Percentiles rank a stretch among this genome's conserved stretches.
phyloP scores from a whole-genome alignment of 1,140 invertebrate genomes.

The Drosophila setifemur region DNA sequence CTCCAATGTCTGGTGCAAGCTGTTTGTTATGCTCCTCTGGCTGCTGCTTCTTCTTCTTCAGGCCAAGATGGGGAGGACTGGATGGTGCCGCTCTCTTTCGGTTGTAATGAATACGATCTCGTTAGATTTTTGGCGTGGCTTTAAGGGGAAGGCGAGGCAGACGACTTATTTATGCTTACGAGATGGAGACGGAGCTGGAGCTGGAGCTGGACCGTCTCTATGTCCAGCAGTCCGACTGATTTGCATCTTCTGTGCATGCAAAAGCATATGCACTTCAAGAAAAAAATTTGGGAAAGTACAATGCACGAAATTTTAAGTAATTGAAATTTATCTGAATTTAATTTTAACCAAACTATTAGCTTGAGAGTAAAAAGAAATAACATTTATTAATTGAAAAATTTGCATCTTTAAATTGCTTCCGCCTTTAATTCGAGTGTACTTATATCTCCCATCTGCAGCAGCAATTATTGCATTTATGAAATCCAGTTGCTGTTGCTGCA shows the following conservation, averaged over 20 bases:
- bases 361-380: no score
- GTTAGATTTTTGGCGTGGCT: slow-evolving; percentile 46
- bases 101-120: slow-evolving; percentile 66
- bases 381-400: no score
- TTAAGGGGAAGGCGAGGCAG: slow-evolving; percentile 16
- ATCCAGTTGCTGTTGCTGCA: slow-evolving; percentile 33
- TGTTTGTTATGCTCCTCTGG: slow-evolving; percentile 63
- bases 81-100: slow-evolving; percentile 1
- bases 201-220: slow-evolving; percentile 37
- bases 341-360: no score
- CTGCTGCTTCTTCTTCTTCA: slow-evolving; percentile 1
- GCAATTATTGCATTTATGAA: slow-evolving; percentile 78
- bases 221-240: slow-evolving; percentile 66
- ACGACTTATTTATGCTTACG: slow-evolving; percentile 74
- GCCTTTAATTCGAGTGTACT: slow-evolving; percentile 38
- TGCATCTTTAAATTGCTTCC: slow-evolving; percentile 77
- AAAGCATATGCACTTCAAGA: slow-evolving; percentile 27
- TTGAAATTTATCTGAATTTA: no score
- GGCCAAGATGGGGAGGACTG: slow-evolving; percentile 11
- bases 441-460: slow-evolving; percentile 7
- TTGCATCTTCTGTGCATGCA: slow-evolving; percentile 73
- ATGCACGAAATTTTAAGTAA: no score
- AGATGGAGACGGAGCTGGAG: slow-evolving; percentile 30
- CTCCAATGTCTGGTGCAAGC: slow-evolving; percentile 65
- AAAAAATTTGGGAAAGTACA: no score